These are phyloP conservation scores for Syngnathus scovelli DNA, from an alignment of 2,113 vertebrate genomes.

Conservation along the genomic window DNA sequence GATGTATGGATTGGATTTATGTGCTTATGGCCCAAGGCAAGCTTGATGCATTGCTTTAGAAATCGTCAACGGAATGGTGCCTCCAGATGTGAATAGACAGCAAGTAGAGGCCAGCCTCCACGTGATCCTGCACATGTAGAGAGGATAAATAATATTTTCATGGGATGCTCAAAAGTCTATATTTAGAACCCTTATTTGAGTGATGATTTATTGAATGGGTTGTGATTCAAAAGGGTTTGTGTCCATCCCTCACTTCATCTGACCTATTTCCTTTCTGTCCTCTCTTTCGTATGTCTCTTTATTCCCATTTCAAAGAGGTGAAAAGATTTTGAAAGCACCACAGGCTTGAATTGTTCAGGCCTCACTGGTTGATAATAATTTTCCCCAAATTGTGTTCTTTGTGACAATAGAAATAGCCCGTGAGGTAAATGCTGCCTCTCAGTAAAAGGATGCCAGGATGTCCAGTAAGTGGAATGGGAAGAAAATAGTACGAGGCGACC, in stretches of 20 bases:
- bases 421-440: conserved; percentile 22
- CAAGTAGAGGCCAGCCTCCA: conserved; percentile 16
- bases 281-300: conserved; percentile 44
- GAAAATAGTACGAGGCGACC: conserved; percentile 39
- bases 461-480: conserved; percentile 33
- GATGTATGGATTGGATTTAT: conserved; percentile 17
- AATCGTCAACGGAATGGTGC: not conserved
- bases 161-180: conserved; percentile 37
- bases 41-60: not conserved
- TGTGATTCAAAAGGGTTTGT: conserved; percentile 22
- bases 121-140: conserved; percentile 1
- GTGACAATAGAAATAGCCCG: conserved; percentile 43
- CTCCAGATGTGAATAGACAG: conserved; percentile 10
- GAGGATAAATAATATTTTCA: conserved; percentile 1
- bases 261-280: conserved; percentile 47
- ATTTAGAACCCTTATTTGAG: conserved; percentile 42
- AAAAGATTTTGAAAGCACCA: conserved; percentile 67
- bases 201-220: conserved; percentile 54
- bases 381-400: conserved; percentile 27
- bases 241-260: conserved; percentile 29
- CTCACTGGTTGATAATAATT: conserved; percentile 58
- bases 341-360: conserved; percentile 58
- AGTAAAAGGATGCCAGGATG: conserved; percentile 36
- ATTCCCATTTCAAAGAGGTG: conserved; percentile 56
- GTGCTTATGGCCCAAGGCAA: conserved; percentile 8